Evolutionary conservation across 2,797 vertebrate species (phyloP).

Genomic region (Tapera naevia): DNA sequence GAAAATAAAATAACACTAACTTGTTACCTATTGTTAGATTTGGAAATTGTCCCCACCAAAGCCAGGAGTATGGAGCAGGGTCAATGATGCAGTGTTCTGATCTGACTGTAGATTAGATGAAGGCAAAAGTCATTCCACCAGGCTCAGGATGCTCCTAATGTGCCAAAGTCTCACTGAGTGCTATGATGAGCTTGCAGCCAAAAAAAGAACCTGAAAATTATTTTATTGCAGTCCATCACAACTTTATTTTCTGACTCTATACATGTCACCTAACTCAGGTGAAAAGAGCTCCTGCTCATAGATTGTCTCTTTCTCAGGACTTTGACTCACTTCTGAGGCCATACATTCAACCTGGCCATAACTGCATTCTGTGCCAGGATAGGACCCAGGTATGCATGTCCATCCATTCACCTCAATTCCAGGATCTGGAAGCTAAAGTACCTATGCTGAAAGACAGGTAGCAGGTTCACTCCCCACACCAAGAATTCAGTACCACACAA

Average conservation of each 20-base stretch:
- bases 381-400: accelerated
- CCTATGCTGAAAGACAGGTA: background rate
- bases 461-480: background rate
- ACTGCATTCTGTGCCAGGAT: background rate
- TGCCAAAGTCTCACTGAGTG: background rate
- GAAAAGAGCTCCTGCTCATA: background rate
- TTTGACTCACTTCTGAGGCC: background rate
- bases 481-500: accelerated
- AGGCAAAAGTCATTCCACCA: background rate
- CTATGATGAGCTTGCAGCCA: background rate
- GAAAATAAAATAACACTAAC: background rate
- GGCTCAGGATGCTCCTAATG: background rate
- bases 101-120: background rate
- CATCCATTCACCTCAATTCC: background rate
- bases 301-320: background rate
- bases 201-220: background rate
- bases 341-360: background rate
- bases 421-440: background rate
- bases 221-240: background rate
- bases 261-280: background rate
- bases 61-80: background rate
- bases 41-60: background rate
- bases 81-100: background rate
- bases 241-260: background rate
- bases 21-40: background rate